phyloP scores from a whole-genome alignment of 2,113 vertebrate species.

The Picathartes gymnocephalus region DNA sequence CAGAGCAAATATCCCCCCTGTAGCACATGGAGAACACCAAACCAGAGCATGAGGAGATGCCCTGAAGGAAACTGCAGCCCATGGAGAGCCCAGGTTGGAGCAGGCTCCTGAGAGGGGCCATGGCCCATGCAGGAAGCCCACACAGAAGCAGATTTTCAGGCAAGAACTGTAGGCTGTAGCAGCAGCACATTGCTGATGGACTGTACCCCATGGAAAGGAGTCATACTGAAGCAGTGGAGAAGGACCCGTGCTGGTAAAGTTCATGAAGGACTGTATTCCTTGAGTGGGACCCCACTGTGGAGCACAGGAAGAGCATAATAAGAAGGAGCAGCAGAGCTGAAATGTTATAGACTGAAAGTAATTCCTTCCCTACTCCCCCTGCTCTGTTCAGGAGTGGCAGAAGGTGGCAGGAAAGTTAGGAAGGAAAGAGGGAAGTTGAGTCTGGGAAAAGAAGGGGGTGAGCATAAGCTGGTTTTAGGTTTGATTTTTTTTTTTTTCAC shows the following conservation, averaged over 20 bases:
- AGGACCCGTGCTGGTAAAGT: neutral
- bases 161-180: neutral
- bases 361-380: neutral
- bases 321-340: neutral
- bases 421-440: neutral
- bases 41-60: neutral
- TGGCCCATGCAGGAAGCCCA: neutral
- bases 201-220: neutral
- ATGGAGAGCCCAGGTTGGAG: neutral
- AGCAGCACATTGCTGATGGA: neutral
- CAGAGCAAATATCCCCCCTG: neutral
- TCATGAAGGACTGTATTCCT: neutral
- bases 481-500: neutral
- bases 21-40: neutral
- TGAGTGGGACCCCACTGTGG: neutral
- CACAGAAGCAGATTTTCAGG: neutral
- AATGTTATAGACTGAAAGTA: neutral
- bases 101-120: neutral
- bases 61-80: neutral
- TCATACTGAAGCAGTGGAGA: neutral
- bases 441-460: neutral
- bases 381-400: neutral
- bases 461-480: neutral
- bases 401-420: neutral
- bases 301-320: neutral